phyloP scores from a whole-genome alignment of 2,888 invertebrate species.

The Eueremaeus valkanovi region DNA sequence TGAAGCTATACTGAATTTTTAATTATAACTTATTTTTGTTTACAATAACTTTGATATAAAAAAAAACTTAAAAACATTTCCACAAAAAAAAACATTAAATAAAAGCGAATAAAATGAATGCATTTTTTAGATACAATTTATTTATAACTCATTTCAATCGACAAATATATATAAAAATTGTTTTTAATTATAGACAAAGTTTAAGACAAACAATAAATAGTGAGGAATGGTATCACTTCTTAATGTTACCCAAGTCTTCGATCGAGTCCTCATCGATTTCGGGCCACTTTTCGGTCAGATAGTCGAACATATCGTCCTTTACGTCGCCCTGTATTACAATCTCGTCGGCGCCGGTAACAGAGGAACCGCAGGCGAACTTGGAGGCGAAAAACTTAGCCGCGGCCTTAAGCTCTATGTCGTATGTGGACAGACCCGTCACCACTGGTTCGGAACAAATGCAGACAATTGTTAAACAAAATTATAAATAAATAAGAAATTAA shows the following conservation, averaged over 20 bases:
- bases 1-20: slow-evolving; percentile 43
- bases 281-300: slow-evolving; percentile 97
- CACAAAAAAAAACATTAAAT: background rate
- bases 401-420: slow-evolving; percentile 94
- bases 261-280: slow-evolving; percentile 90
- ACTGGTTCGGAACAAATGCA: slow-evolving; percentile 56
- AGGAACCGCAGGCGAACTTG: slow-evolving; percentile 98
- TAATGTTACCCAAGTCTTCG: slow-evolving; percentile 86
- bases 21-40: background rate
- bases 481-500: background rate
- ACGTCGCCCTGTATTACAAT: slow-evolving; percentile 99
- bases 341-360: slow-evolving; percentile 97
- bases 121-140: background rate
- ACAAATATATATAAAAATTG: background rate
- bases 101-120: background rate
- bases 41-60: background rate
- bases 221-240: slow-evolving; percentile 35
- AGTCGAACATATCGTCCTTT: slow-evolving; percentile 95
- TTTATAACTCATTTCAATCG: too few relatives aligned
- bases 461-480: background rate
- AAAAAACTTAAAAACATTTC: background rate
- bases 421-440: slow-evolving; percentile 88
- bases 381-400: slow-evolving; percentile 97
- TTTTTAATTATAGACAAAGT: background rate
- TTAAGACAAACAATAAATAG: background rate